A percentile compares a stretch with the other conserved stretches of the same genome.
phyloP scores from a whole-genome alignment of 1,140 invertebrate genomes.

The Papilio dardanus region DNA sequence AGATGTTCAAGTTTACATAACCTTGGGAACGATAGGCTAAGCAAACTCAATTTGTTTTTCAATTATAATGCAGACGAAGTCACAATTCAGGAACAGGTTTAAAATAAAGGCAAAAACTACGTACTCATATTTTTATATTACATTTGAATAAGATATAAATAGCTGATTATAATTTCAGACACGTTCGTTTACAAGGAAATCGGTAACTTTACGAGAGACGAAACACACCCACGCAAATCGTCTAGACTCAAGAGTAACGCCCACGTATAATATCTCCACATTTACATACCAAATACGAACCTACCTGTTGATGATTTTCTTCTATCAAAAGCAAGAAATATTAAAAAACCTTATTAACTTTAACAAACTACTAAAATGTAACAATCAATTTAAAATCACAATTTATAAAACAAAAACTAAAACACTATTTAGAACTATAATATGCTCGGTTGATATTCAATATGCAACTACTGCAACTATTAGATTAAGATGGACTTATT shows the following conservation, averaged over 20 bases:
- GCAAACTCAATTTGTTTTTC: too few species aligned
- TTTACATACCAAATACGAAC: slow-evolving; percentile 54
- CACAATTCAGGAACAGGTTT: too few species aligned
- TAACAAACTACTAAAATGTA: not conserved
- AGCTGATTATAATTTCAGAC: not conserved
- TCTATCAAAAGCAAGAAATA: slow-evolving; percentile 3
- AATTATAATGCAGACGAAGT: too few species aligned
- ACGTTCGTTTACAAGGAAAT: slow-evolving; percentile 37
- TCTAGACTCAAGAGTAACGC: slow-evolving; percentile 76
- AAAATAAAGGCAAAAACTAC: too few species aligned
- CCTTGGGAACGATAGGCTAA: too few species aligned
- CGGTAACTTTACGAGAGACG: slow-evolving; percentile 51
- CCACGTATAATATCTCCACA: slow-evolving; percentile 53
- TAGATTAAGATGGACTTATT: slow-evolving; percentile 53
- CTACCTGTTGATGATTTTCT: slow-evolving; percentile 67
- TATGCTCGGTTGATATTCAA: not conserved
- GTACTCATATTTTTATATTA: not conserved
- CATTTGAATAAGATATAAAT: not conserved
- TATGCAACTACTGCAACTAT: slow-evolving; percentile 33
- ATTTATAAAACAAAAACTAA: not conserved
- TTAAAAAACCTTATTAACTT: not conserved
- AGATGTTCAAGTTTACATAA: too few species aligned
- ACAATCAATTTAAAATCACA: not conserved
- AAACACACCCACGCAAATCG: slow-evolving; percentile 65
- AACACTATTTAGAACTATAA: slow-evolving; percentile 10